Percentiles rank a stretch among this genome's conserved stretches.
phyloP scores from a whole-genome alignment of 2,797 vertebrate species.

The Lacerta viridis region DNA sequence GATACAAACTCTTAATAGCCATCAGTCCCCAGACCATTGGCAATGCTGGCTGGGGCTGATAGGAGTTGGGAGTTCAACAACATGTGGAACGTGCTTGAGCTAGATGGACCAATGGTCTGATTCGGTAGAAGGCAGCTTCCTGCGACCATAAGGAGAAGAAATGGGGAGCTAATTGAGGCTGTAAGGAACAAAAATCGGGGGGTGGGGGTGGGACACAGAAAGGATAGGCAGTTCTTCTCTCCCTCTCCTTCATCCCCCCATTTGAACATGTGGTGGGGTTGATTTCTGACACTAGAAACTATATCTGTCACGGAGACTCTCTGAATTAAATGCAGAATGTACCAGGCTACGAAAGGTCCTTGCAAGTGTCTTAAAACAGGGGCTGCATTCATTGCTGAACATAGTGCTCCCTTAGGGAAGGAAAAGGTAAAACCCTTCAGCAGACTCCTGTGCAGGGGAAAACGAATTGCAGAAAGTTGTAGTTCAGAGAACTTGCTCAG shows the following conservation, averaged over 20 bases:
- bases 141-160: not conserved
- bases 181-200: not conserved
- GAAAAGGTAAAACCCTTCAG: constrained; percentile 40
- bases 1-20: too few relatives aligned
- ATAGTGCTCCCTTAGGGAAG: not conserved
- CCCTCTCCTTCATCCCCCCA: not conserved
- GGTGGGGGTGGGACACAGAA: too few relatives aligned
- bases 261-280: not conserved
- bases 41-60: too few relatives aligned
- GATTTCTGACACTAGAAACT: not conserved
- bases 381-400: not conserved
- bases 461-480: not conserved
- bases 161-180: not conserved
- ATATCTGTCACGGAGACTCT: not conserved
- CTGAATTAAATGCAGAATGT: accelerated
- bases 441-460: not conserved
- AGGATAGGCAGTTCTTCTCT: not conserved
- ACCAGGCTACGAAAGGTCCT: not conserved
- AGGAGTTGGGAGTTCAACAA: too few relatives aligned
- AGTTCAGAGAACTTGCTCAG: not conserved
- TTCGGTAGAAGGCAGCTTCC: not conserved
- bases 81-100: too few relatives aligned
- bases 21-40: too few relatives aligned
- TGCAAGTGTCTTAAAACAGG: accelerated
- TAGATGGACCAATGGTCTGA: too few relatives aligned